Base-by-base conservation (phyloP, 2,113 vertebrate species). In the Glaucomys volans region DNA sequence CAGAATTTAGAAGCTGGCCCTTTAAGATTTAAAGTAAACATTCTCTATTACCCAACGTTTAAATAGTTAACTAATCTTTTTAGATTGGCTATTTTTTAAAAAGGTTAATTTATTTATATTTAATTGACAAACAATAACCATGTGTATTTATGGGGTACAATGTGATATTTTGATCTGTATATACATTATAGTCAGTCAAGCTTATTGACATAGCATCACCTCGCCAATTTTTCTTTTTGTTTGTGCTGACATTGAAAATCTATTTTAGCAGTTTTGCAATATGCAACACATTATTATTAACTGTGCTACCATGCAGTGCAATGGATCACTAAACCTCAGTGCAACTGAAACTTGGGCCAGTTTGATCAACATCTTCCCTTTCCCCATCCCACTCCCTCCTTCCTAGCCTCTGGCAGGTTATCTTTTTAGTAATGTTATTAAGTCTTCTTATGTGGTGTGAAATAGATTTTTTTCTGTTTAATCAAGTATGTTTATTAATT, bases 1-100 rank as follows among this genome's bases (percentile, higher is more conserved):
- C 50, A 91, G 90, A 75, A 71, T 71, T 93, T 77, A 64, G 90
- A 95, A 97, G 8, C n/a, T 69, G 76, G 24, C 7, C 40, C 44
- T 86, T 90, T n/a, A 47, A 8, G 64, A 50, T 77, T 17, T 72
- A 82, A 52, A 54, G 76, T 30, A 22, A 59, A 40, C 17, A 57
- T 26, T 96, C 24, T 62, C 0, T 1, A 0, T 59, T 6, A 62
- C 12, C 54, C 13, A 83, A 35, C 22, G 30, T 71, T 92, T 47
- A 87, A 79, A 80, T 30, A n/a, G 67, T 72, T 86, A 76, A 57
- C 84, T 81, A 75, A 22, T 14, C 66, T 4, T 59, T 89, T 90
- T n/a, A 57, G 7, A 87, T 42, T 67, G 54, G 30, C 11, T 77
- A 54, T 67, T 62, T 74, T 71, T 26, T 40, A 11, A 16, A 74